Evolutionary conservation across 2,888 invertebrate species (phyloP), one percentile per base, ranked within the genome.

Genomic region (Linnaemya tessellans): DNA sequence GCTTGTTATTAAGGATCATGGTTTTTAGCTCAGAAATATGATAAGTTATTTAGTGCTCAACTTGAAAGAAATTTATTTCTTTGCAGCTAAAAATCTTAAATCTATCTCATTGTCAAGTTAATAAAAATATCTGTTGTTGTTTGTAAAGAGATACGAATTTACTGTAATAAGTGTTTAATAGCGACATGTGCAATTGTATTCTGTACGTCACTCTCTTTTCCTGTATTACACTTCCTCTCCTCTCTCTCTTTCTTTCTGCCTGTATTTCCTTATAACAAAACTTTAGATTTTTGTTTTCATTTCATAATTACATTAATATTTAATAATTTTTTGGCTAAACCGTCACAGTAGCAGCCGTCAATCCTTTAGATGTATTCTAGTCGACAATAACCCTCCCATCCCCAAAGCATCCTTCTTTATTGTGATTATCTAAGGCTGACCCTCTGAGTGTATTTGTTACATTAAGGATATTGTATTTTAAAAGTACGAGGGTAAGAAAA

Each of bases 241-340:
- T 35, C 25, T 43, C 15, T 43, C 46, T 56, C 8, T 11, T 15
- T 11, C 7, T 58, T 8, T 4, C 20, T 30, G 20, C 13, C n/a
- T 10, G 1, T 54, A 7, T 43, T 30, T 35, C 13, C 0, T 1
- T 58, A 38, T 41, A 54, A 51, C 11, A 74, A 60, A 67, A 54
- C n/a, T 80, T 82, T 41, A 62, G 20, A 60, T 49, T 81, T 74
- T 81, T 90, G 89, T 90, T 91, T 90, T 89, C 88, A 89, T 90
- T 89, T 90, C 62, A 89, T 91, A 91, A 91, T 91, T 91, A 90
- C 92, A 91, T 91, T 89, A 91, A 91, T 91, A 91, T 91, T 91
- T 91, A 89, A 91, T 88, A 87, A 88, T 89, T 87, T n/a, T 88
- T 87, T 65, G 68, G 49, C 49, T 41, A 64, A 73, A 68, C 64